These are phyloP conservation scores for Ctena decussata DNA, from an alignment of 2,888 invertebrate species.

Conservation along the genomic window DNA sequence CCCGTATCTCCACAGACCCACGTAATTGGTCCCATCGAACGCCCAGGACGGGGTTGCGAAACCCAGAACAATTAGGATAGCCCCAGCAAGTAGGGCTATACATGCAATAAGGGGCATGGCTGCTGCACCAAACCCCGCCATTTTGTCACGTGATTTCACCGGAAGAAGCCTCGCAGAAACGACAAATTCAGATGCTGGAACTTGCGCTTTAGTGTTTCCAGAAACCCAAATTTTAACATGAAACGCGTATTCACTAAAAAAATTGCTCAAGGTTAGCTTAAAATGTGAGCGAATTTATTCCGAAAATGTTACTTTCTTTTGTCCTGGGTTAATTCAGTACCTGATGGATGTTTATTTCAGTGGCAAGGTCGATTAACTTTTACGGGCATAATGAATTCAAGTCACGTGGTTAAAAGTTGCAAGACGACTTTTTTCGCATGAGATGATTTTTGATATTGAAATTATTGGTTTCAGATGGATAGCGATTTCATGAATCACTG, in stretches of 20 bases:
- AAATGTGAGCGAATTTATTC: no score
- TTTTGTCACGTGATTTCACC: slow-evolving; percentile 36
- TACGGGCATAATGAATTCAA: slow-evolving; percentile 4
- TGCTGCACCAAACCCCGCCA: slow-evolving; percentile 76
- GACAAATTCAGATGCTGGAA: background rate
- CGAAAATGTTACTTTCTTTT: no score
- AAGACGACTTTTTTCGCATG: slow-evolving; percentile 50
- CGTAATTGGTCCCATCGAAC: slow-evolving; percentile 59
- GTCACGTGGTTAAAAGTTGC: slow-evolving; percentile 61
- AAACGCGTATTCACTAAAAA: no score
- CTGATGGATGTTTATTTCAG: background rate
- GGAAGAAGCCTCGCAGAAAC: slow-evolving; percentile 5
- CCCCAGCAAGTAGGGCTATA: slow-evolving; percentile 73
- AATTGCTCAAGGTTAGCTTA: no score
- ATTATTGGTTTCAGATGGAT: background rate
- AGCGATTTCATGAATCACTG: slow-evolving; percentile 4
- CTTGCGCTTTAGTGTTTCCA: no score
- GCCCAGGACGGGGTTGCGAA: slow-evolving; percentile 80
- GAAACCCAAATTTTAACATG: no score
- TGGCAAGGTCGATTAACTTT: slow-evolving; percentile 5
- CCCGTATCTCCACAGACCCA: slow-evolving; percentile 79
- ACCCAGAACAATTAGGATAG: slow-evolving; percentile 73
- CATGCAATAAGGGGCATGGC: slow-evolving; percentile 79
- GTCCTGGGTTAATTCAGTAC: background rate
- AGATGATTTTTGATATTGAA: background rate